A percentile compares a stretch with the other conserved stretches of the same genome.
These are phyloP conservation scores for Chamaetylas fuelleborni DNA, from an alignment of 2,113 vertebrate species.

Conservation along the genomic window DNA sequence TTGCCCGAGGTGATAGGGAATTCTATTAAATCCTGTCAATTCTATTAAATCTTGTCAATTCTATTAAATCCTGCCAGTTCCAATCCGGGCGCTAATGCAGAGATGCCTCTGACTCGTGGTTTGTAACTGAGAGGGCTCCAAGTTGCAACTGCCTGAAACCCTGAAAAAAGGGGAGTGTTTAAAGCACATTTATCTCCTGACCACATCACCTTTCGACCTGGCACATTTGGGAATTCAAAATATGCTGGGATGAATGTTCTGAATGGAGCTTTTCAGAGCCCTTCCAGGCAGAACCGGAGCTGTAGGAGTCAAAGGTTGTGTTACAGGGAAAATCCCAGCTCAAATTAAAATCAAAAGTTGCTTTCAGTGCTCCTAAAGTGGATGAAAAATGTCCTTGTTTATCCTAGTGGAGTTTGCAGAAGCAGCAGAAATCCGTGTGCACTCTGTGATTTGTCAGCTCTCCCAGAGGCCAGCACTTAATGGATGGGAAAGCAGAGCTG, in stretches of 20 bases:
- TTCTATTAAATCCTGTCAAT: slow-evolving; percentile 34
- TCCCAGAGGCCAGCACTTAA: background rate
- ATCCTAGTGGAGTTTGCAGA: slow-evolving; percentile 10
- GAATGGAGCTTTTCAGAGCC: background rate
- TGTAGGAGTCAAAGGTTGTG: background rate
- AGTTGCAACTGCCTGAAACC: background rate
- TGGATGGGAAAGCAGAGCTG: background rate
- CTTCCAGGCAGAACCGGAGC: background rate
- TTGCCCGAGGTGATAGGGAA: background rate
- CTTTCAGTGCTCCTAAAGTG: background rate
- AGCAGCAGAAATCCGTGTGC: background rate
- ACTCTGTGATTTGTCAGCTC: background rate
- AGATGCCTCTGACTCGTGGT: background rate
- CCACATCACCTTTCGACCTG: background rate
- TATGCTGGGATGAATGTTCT: background rate
- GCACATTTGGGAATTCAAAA: background rate
- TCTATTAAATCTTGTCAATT: background rate
- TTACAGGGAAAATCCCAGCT: background rate
- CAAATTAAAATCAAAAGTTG: background rate
- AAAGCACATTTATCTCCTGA: background rate
- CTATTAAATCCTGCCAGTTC: background rate
- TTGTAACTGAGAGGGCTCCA: background rate
- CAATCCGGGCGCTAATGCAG: background rate
- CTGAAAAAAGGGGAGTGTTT: background rate
- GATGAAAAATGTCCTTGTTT: slow-evolving; percentile 48